phyloP scores from a whole-genome alignment of 2,113 vertebrate genomes.

The Aphelocoma coerulescens region DNA sequence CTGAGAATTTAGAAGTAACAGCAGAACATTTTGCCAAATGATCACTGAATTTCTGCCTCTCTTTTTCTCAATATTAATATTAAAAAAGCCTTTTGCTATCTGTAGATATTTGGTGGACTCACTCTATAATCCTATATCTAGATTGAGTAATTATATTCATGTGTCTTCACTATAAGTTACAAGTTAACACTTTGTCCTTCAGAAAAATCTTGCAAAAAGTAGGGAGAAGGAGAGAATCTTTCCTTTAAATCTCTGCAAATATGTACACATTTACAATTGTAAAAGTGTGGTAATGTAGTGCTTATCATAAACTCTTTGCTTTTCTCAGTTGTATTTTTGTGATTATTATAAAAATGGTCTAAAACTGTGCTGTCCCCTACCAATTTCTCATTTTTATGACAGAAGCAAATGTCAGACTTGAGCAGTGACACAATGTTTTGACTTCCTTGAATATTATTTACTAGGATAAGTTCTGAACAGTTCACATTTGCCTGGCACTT shows the following conservation, averaged over 20 bases:
- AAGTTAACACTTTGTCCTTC: neutral
- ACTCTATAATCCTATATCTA: neutral
- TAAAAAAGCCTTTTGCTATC: neutral
- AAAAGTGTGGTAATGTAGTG: neutral
- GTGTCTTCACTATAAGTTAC: neutral
- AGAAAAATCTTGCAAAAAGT: neutral
- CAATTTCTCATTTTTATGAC: neutral
- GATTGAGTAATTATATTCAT: neutral
- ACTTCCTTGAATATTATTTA: conserved; percentile 20
- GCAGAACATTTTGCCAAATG: neutral
- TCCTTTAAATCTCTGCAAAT: neutral
- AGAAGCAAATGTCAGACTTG: neutral
- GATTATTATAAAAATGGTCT: neutral
- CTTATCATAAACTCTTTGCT: neutral
- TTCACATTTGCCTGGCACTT: conserved; percentile 19
- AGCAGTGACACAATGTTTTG: conserved; percentile 8
- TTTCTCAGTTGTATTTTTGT: neutral
- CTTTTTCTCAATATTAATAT: neutral
- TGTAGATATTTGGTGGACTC: neutral
- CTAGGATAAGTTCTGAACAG: conserved; percentile 1
- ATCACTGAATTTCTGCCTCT: neutral
- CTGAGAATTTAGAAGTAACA: neutral
- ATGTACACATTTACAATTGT: neutral
- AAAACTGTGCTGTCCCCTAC: neutral
- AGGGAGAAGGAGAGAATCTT: neutral